Evolutionary conservation across 2,113 vertebrate genomes (phyloP).

Genomic region (Alaudala cheleensis): DNA sequence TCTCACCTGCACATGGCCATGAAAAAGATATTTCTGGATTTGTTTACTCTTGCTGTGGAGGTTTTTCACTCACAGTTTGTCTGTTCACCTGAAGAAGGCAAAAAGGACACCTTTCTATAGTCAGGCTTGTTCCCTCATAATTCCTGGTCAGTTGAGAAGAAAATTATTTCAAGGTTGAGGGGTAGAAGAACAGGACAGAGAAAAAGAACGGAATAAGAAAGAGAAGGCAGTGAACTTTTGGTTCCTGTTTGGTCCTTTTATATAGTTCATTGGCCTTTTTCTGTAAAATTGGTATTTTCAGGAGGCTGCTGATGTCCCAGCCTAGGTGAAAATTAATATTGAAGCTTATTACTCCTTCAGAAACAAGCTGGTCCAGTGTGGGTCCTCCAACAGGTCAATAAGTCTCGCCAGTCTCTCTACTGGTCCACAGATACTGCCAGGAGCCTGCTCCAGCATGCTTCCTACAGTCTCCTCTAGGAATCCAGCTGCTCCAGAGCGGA

Average conservation of each 20-base stretch:
- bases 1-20: background rate
- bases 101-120: background rate
- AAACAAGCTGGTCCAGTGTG: background rate
- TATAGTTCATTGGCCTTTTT: background rate
- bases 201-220: background rate
- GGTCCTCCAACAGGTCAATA: rapidly evolving
- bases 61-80: background rate
- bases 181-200: background rate
- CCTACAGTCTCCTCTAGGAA: background rate
- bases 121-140: background rate
- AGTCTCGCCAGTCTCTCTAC: background rate
- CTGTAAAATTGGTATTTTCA: background rate
- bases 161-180: background rate
- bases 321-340: background rate
- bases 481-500: no score
- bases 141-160: background rate
- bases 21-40: background rate
- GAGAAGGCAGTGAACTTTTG: background rate
- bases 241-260: background rate
- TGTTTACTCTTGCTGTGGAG: background rate
- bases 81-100: background rate
- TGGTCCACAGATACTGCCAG: background rate
- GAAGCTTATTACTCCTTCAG: background rate
- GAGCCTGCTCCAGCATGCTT: background rate
- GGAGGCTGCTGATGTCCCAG: background rate